Conservation (phyloP, 1,140 invertebrate species). For the Condylostylus longicornis region DNA sequence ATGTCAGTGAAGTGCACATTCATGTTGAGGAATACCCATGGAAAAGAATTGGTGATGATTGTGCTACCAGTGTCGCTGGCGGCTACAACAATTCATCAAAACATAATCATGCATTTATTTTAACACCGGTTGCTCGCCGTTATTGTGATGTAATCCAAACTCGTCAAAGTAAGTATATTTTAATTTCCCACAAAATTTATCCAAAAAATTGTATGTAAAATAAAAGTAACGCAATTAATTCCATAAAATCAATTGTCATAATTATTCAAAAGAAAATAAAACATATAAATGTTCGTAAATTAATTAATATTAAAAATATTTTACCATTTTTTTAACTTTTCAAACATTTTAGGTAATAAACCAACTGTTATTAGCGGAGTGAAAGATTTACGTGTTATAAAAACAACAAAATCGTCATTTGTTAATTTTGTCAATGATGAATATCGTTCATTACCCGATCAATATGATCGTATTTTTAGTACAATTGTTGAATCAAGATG, state of each 20-base stretch:
- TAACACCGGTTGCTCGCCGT: conserved; percentile 43
- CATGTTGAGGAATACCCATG: conserved; percentile 56
- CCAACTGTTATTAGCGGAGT: conserved; percentile 46
- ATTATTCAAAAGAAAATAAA: too few relatives aligned
- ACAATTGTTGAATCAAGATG: conserved; percentile 55
- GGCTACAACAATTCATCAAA: conserved; percentile 29
- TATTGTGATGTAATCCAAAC: conserved; percentile 47
- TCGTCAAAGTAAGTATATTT: conserved; percentile 41
- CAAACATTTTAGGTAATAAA: conserved; percentile 20
- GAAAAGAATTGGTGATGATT: conserved; percentile 43
- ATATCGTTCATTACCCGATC: conserved; percentile 53
- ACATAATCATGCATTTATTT: conserved; percentile 61
- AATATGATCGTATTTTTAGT: conserved; percentile 55
- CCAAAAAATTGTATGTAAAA: too few relatives aligned
- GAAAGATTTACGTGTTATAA: conserved; percentile 49
- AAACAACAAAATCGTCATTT: conserved; percentile 64
- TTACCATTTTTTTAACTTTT: not conserved
- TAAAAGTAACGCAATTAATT: too few relatives aligned
- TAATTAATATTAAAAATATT: not conserved
- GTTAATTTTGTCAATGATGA: conserved; percentile 61
- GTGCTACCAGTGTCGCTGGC: not conserved
- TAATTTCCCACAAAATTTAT: too few relatives aligned
- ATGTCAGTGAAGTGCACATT: conserved; percentile 50
- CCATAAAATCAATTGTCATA: too few relatives aligned
- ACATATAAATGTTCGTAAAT: too few relatives aligned